Evolutionary conservation across 2,113 vertebrate genomes (phyloP).

Genomic region (Misgurnus mizolepis): DNA sequence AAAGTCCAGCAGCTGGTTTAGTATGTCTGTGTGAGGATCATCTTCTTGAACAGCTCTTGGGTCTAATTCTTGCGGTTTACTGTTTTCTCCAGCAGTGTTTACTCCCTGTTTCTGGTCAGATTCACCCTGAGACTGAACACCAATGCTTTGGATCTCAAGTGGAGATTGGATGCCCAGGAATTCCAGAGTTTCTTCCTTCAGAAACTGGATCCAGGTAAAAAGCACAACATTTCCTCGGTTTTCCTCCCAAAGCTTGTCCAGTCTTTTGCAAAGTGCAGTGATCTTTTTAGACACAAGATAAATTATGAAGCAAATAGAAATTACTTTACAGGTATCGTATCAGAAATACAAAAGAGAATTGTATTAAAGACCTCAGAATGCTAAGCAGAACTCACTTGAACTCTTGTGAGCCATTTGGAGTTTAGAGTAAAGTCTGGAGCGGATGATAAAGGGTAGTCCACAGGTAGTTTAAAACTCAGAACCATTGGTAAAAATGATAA

Average conservation of each 20-base stretch:
- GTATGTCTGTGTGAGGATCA: constrained; percentile 77
- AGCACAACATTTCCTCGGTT: constrained; percentile 86
- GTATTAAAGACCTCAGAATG: too few relatives aligned
- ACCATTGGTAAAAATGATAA: constrained; percentile 90
- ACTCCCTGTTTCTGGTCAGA: constrained; percentile 33
- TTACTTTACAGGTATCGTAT: neutral
- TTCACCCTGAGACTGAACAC: constrained; percentile 61
- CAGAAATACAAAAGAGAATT: neutral
- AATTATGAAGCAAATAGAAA: neutral
- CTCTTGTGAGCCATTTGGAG: constrained; percentile 91
- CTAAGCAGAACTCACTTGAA: constrained; percentile 76
- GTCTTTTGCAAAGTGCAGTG: constrained; percentile 82
- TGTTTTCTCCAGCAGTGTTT: constrained; percentile 40
- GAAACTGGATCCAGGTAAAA: constrained; percentile 95
- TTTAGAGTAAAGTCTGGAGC: constrained; percentile 88
- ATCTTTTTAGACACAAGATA: constrained; percentile 72
- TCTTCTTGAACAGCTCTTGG: constrained; percentile 80
- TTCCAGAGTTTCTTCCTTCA: constrained; percentile 88
- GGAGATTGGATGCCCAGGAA: constrained; percentile 88
- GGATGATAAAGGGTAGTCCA: constrained; percentile 86
- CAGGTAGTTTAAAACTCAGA: constrained; percentile 91
- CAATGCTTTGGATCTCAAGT: constrained; percentile 75
- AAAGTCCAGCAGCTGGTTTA: constrained; percentile 91
- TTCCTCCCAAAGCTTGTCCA: constrained; percentile 92
- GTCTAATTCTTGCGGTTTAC: constrained; percentile 64